These are phyloP conservation scores for Myiagra hebetior DNA, from an alignment of 2,113 vertebrate species.

Conservation along the genomic window DNA sequence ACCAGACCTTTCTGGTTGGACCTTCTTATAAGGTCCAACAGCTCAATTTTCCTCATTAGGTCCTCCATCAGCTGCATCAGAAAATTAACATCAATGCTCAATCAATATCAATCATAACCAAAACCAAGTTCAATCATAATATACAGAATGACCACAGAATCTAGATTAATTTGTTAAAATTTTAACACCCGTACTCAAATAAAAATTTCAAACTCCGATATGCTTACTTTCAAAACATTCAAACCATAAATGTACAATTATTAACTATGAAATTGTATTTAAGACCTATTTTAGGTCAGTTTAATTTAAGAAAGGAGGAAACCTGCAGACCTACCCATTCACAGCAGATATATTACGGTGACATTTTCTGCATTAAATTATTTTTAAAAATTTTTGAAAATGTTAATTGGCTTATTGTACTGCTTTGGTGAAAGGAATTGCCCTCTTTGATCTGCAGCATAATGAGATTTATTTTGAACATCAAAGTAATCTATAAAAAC, in stretches of 20 bases:
- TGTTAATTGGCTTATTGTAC: slow-evolving; percentile 57
- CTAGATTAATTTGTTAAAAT: background rate
- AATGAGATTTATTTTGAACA: slow-evolving; percentile 71
- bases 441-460: slow-evolving; percentile 61
- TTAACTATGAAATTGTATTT: background rate
- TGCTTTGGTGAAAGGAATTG: slow-evolving; percentile 57
- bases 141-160: background rate
- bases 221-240: background rate
- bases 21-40: background rate
- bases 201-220: background rate
- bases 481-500: slow-evolving; percentile 70
- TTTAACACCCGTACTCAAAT: rapidly evolving
- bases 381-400: background rate
- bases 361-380: background rate
- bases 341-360: background rate
- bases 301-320: background rate
- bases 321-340: background rate
- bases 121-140: background rate
- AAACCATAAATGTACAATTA: background rate
- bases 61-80: background rate
- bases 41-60: background rate
- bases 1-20: background rate
- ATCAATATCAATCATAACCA: background rate
- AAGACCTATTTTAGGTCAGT: background rate
- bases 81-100: background rate